These are phyloP conservation scores for Fragum sueziense DNA, from an alignment of 2,888 invertebrate species.

Conservation along the genomic window DNA sequence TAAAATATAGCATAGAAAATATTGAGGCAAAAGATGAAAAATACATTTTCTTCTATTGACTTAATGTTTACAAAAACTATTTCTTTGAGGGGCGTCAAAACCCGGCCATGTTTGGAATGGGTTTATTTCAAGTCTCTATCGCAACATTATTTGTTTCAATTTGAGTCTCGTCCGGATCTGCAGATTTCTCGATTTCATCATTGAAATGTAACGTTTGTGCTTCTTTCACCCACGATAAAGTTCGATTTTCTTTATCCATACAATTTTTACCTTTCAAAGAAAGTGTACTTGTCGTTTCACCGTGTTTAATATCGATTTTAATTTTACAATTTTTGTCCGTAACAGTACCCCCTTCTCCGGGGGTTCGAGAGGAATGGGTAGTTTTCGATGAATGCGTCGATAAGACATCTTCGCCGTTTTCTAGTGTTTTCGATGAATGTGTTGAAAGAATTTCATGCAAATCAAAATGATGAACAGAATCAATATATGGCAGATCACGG, in stretches of 20 bases:
- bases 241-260: conserved; percentile 76
- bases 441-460: conserved; percentile 78
- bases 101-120: no score
- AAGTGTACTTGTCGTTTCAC: conserved; percentile 11
- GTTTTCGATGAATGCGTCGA: conserved; percentile 75
- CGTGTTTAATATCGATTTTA: conserved; percentile 36
- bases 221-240: conserved; percentile 79
- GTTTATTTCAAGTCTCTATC: conserved; percentile 31
- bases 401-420: conserved; percentile 73
- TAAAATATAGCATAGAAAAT: no score
- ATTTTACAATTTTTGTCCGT: conserved; percentile 50
- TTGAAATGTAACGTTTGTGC: conserved; percentile 66
- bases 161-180: conserved; percentile 27
- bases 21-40: no score
- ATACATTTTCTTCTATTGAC: no score
- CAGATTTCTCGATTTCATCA: conserved; percentile 30
- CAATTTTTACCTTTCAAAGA: conserved; percentile 59
- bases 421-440: conserved; percentile 76
- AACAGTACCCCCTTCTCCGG: conserved; percentile 68
- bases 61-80: no score
- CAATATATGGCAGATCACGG: conserved; percentile 73
- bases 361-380: conserved; percentile 73
- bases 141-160: conserved; percentile 25
- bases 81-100: no score
- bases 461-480: conserved; percentile 76